Evolutionary conservation across 37 sponge, comb jelly and placozoan species (phyloP).

Genomic region (Ephydatia muelleri): DNA sequence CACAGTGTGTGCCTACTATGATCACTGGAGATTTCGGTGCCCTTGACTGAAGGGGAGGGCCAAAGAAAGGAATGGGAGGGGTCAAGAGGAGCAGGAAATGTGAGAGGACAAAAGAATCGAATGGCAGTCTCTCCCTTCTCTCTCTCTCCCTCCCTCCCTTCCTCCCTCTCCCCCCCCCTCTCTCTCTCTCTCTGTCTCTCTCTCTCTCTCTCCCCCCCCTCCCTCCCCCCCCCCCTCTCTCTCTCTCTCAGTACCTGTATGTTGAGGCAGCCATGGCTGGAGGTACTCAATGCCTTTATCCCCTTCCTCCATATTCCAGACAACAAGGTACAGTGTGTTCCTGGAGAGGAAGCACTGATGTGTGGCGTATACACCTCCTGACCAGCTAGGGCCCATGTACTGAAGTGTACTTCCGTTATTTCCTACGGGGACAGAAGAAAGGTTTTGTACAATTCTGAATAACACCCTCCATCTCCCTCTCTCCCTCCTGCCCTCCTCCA

Average conservation of each 20-base stretch:
- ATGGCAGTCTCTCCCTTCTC: too few relatives aligned
- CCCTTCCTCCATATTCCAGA: constrained; percentile 85
- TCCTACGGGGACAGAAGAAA: too few relatives aligned
- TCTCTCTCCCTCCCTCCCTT: too few relatives aligned
- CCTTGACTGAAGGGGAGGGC: constrained; percentile 55
- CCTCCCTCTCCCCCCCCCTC: too few relatives aligned
- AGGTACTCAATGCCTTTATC: constrained; percentile 84
- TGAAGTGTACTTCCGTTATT: constrained; percentile 70
- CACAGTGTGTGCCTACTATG: constrained; percentile 94
- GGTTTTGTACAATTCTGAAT: too few relatives aligned
- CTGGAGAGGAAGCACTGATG: constrained; percentile 98
- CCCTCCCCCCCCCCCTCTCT: not conserved
- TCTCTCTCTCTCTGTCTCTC: too few relatives aligned
- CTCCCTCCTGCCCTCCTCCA: too few relatives aligned
- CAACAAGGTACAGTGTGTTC: constrained; percentile 95
- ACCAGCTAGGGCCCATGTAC: constrained; percentile 97
- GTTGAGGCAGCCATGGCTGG: constrained; percentile 93
- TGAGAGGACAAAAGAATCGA: not conserved
- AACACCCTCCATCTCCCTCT: too few relatives aligned
- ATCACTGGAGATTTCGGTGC: constrained; percentile 93
- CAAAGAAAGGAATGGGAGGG: not conserved
- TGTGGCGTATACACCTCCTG: constrained; percentile 98
- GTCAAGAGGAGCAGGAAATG: too few relatives aligned
- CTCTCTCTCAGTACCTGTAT: constrained; percentile 72
- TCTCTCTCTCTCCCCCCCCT: too few relatives aligned